phyloP scores from a whole-genome alignment of 2,113 vertebrate genomes.

The Sula dactylatra region DNA sequence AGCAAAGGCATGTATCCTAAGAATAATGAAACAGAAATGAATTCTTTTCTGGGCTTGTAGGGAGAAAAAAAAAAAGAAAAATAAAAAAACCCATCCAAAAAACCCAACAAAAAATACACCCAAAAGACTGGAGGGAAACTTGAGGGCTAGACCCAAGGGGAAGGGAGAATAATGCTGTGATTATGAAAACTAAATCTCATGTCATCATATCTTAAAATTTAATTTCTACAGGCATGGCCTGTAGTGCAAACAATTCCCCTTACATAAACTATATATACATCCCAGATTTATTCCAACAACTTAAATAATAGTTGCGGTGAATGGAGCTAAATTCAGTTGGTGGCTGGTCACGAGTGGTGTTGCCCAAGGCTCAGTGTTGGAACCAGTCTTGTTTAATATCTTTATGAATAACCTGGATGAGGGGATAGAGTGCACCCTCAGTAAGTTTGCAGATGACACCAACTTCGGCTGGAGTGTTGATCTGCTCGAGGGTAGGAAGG shows the following conservation, averaged over 20 bases:
- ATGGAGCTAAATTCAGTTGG: too few species aligned
- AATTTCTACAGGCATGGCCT: neutral
- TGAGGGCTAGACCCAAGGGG: neutral
- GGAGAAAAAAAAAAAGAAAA: too few species aligned
- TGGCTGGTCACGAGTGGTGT: too few species aligned
- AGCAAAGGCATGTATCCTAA: neutral
- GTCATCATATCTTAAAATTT: neutral
- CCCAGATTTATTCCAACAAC: neutral
- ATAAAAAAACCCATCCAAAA: too few species aligned
- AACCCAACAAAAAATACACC: neutral
- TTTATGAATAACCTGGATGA: too few species aligned
- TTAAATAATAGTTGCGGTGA: too few species aligned
- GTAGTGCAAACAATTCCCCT: neutral
- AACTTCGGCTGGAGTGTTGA: too few species aligned
- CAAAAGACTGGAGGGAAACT: neutral
- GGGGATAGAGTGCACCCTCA: too few species aligned
- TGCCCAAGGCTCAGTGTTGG: too few species aligned
- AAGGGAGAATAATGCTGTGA: neutral
- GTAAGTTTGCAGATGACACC: too few species aligned
- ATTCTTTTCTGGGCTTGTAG: neutral
- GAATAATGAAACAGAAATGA: neutral
- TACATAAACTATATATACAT: neutral
- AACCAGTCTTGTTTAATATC: too few species aligned
- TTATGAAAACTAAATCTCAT: neutral
- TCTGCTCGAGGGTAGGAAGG: too few species aligned